Percentiles rank a stretch among this genome's conserved stretches.
These are phyloP conservation scores for Zaprionus camerounensis DNA, from an alignment of 1,140 invertebrate genomes.

Conservation along the genomic window DNA sequence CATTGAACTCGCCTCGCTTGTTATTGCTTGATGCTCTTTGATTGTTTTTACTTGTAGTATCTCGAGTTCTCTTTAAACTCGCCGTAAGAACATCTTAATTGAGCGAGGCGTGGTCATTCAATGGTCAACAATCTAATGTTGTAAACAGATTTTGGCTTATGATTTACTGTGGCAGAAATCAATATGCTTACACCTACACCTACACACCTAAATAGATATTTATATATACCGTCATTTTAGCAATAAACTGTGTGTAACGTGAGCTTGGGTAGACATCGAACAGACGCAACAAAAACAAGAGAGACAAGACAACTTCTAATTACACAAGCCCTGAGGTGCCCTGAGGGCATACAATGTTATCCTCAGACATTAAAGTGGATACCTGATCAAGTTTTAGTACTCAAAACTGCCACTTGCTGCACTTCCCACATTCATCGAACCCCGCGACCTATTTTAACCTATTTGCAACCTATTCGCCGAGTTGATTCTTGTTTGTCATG, in stretches of 20 bases:
- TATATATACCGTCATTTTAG: background rate
- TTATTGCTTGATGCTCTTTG: background rate
- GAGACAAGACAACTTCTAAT: conserved; percentile 44
- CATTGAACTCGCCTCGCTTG: background rate
- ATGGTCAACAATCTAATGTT: background rate
- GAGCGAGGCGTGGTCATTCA: background rate
- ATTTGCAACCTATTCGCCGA: background rate
- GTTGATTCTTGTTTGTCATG: background rate
- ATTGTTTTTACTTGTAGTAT: background rate
- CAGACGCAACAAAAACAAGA: conserved; percentile 25
- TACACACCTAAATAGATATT: background rate
- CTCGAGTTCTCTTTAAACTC: background rate
- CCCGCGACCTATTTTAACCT: background rate
- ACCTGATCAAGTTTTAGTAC: conserved; percentile 4
- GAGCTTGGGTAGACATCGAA: conserved; percentile 38
- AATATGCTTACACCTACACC: conserved; percentile 6
- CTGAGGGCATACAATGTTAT: background rate
- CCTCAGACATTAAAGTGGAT: conserved; percentile 18
- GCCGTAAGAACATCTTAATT: background rate
- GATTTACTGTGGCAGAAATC: background rate
- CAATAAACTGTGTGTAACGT: background rate
- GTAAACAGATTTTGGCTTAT: background rate
- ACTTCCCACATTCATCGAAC: conserved; percentile 1
- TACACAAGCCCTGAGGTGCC: conserved; percentile 35
- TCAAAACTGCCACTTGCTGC: background rate